Evolutionary conservation across 2,888 invertebrate genomes (phyloP).

Genomic region (Norana najaformis): DNA sequence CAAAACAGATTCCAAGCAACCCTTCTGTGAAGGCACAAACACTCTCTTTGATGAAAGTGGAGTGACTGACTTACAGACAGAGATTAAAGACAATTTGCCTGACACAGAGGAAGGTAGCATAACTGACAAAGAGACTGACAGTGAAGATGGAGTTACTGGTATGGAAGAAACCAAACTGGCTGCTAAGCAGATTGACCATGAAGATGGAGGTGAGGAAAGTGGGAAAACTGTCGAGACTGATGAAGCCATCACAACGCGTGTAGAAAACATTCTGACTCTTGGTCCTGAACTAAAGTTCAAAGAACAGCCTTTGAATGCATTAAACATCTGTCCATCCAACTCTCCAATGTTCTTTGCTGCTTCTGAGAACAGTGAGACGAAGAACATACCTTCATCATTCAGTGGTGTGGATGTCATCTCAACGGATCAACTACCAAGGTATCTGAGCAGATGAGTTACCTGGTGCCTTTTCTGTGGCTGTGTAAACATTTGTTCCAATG

Average conservation of each 20-base stretch:
- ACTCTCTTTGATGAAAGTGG: background rate
- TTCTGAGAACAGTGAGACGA: background rate
- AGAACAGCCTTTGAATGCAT: background rate
- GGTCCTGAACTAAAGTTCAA: background rate
- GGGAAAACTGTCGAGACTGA: background rate
- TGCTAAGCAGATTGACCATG: background rate
- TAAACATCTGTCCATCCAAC: background rate
- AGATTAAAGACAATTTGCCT: too few relatives aligned
- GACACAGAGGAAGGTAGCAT: too few relatives aligned
- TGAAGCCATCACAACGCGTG: background rate
- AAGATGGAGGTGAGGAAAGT: background rate
- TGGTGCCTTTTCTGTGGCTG: background rate
- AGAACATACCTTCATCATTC: background rate
- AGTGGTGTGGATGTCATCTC: constrained; percentile 13
- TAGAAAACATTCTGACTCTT: background rate
- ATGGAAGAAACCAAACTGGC: background rate
- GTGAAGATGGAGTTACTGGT: background rate
- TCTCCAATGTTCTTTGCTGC: background rate
- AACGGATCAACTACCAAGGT: background rate
- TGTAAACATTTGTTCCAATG: background rate
- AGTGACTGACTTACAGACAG: background rate
- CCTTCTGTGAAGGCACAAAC: background rate
- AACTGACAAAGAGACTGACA: background rate
- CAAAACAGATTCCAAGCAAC: background rate
- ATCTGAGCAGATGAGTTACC: background rate